phyloP scores from a whole-genome alignment of 2,113 vertebrate species.

The Corythoichthys intestinalis region DNA sequence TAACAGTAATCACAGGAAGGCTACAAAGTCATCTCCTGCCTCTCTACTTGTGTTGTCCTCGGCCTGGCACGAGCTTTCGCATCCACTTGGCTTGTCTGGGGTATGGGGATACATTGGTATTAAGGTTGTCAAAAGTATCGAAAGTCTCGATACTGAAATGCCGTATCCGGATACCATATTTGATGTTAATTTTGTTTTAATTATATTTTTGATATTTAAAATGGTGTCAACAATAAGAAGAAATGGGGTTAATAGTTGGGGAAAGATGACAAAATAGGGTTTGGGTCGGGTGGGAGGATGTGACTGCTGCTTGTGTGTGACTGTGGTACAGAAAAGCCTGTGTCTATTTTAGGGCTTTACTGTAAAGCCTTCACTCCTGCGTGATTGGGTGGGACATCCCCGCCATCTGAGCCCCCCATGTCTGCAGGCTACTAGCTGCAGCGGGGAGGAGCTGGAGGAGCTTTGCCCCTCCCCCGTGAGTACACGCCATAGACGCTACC shows the following conservation, averaged over 20 bases:
- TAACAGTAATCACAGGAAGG: conserved; percentile 11
- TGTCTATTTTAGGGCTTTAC: conserved; percentile 99
- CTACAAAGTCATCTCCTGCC: conserved; percentile 15
- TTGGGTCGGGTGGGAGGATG: conserved; percentile 50
- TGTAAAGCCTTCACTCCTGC: conserved; percentile 98
- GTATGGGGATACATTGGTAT: conserved; percentile 3
- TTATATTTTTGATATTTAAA: too few relatives aligned
- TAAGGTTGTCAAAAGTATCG: too few relatives aligned
- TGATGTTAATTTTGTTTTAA: too few relatives aligned
- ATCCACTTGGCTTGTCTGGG: conserved; percentile 32
- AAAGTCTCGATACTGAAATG: too few relatives aligned
- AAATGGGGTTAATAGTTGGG: background rate
- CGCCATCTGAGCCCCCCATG: conserved; percentile 98
- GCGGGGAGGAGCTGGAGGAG: conserved; percentile 95
- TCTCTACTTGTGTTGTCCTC: conserved; percentile 30
- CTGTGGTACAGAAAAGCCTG: conserved; percentile 99
- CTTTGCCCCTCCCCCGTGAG: conserved; percentile 98
- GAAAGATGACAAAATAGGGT: conserved; percentile 10
- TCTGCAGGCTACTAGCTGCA: conserved; percentile 99
- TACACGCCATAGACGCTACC: conserved; percentile 89
- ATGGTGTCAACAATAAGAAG: too few relatives aligned
- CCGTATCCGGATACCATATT: too few relatives aligned
- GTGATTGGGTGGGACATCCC: conserved; percentile 95
- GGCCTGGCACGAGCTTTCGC: conserved; percentile 30
- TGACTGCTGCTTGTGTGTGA: conserved; percentile 91